phyloP scores from a whole-genome alignment of 2,888 invertebrate genomes.

The Neoitamus cyanurus region DNA sequence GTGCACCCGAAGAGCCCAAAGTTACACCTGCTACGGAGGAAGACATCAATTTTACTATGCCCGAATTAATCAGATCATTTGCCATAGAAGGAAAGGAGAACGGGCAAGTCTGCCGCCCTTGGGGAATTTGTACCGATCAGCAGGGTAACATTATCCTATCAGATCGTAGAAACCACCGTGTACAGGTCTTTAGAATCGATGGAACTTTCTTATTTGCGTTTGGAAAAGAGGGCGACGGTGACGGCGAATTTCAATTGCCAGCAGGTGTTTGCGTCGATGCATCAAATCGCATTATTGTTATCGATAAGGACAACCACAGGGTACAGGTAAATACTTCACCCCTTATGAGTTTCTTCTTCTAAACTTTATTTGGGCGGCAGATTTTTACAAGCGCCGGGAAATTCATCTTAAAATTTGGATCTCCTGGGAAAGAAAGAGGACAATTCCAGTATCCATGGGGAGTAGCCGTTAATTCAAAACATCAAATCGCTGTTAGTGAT shows the following conservation, averaged over 20 bases:
- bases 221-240: slow-evolving; percentile 81
- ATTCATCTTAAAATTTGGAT: slow-evolving; percentile 88
- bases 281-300: slow-evolving; percentile 85
- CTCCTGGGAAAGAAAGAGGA: slow-evolving; percentile 84
- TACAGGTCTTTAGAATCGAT: slow-evolving; percentile 80
- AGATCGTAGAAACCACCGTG: slow-evolving; percentile 90
- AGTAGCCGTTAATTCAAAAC: slow-evolving; percentile 82
- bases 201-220: slow-evolving; percentile 80
- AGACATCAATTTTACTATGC: background rate
- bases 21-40: background rate
- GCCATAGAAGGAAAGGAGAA: slow-evolving; percentile 85
- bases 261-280: slow-evolving; percentile 89
- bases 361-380: slow-evolving; percentile 54
- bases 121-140: slow-evolving; percentile 90
- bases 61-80: slow-evolving; percentile 67
- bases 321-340: slow-evolving; percentile 71
- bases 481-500: slow-evolving; percentile 90
- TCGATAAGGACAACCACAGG: slow-evolving; percentile 97
- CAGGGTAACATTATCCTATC: slow-evolving; percentile 90
- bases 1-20: background rate
- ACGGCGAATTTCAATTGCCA: slow-evolving; percentile 92
- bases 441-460: slow-evolving; percentile 99
- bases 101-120: slow-evolving; percentile 81
- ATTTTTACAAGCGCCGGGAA: slow-evolving; percentile 82
- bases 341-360: background rate